These are phyloP conservation scores for Arbacia lixula DNA, from an alignment of 53 echinoderm and acorn worm genomes.

Conservation along the genomic window DNA sequence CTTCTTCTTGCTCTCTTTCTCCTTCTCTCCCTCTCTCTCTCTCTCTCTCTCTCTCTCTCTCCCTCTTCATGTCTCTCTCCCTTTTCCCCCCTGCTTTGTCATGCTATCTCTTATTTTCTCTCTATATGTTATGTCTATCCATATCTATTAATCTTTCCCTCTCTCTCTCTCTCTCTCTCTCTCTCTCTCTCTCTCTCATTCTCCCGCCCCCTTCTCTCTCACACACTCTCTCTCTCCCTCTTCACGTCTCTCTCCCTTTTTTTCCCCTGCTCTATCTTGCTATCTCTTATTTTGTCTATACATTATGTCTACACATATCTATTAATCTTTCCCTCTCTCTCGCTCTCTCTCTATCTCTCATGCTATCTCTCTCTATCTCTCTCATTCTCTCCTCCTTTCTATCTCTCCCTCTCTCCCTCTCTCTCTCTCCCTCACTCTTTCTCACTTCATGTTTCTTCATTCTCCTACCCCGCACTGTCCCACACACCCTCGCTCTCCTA, in stretches of 20 bases:
- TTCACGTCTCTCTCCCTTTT: not conserved
- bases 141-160: not conserved
- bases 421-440: too few species aligned
- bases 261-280: not conserved
- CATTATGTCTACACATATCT: too few species aligned
- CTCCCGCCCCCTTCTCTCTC: not conserved
- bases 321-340: not conserved
- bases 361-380: not conserved
- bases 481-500: too few species aligned
- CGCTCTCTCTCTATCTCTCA: not conserved
- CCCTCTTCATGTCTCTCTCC: not conserved
- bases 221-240: not conserved
- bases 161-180: not conserved
- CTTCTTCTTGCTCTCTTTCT: not conserved
- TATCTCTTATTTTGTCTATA: not conserved
- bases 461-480: too few species aligned
- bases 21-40: not conserved
- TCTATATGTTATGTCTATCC: too few species aligned
- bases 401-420: not conserved
- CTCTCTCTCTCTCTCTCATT: not conserved
- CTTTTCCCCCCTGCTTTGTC: not conserved
- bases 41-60: not conserved
- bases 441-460: too few species aligned
- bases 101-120: not conserved
- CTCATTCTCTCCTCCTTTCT: not conserved